Percentiles rank a stretch among this genome's conserved stretches.
Conservation (phyloP, 2,888 invertebrate species). For the Arrhopalites spinosus region DNA sequence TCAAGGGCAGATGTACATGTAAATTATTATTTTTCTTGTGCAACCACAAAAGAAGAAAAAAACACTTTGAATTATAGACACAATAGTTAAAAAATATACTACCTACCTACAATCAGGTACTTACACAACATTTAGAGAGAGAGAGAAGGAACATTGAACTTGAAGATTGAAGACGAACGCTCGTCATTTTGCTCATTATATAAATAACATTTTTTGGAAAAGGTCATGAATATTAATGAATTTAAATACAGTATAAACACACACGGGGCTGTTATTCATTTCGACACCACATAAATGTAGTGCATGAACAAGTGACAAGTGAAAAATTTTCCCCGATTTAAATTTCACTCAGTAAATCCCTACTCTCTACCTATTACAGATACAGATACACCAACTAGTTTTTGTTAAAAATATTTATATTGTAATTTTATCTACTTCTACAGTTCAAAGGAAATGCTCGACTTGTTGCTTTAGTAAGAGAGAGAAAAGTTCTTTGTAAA, state of each 20-base stretch:
- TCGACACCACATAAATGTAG: slow-evolving; percentile 13
- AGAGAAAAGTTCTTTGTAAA: too few relatives aligned
- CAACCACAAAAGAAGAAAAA: too few relatives aligned
- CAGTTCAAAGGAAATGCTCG: too few relatives aligned
- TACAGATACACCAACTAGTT: background rate
- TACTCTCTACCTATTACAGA: background rate
- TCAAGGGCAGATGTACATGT: background rate
- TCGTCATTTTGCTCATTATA: slow-evolving; percentile 5
- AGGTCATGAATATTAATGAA: slow-evolving; percentile 33
- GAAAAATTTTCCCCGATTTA: slow-evolving; percentile 1
- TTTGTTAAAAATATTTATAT: background rate
- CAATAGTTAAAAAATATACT: background rate
- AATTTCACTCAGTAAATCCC: background rate
- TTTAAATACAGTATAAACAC: too few relatives aligned
- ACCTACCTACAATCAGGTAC: background rate
- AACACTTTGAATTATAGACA: background rate
- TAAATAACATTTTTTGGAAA: slow-evolving; percentile 19
- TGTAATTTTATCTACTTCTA: too few relatives aligned
- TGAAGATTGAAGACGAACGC: slow-evolving; percentile 19
- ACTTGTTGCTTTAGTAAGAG: background rate
- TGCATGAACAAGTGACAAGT: slow-evolving; percentile 23
- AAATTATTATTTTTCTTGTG: background rate
- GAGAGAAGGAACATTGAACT: slow-evolving; percentile 25
- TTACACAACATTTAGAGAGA: background rate
- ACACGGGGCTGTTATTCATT: slow-evolving; percentile 8